phyloP scores from a whole-genome alignment of 2,113 vertebrate genomes.

The Oxyruncus cristatus region DNA sequence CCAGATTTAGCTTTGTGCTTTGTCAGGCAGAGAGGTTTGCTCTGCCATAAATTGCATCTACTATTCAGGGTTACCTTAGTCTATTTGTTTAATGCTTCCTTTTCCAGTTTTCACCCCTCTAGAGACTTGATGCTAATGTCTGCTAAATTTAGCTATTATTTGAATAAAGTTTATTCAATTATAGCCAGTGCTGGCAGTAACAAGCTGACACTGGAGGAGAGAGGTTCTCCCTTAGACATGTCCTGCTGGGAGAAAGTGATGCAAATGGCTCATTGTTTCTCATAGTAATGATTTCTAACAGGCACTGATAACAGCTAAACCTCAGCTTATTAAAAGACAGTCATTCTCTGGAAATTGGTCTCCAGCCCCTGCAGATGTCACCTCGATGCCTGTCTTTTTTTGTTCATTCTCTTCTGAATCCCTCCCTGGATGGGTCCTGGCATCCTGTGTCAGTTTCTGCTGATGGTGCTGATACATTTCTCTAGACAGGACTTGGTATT shows the following conservation, averaged over 20 bases:
- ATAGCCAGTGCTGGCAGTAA: neutral
- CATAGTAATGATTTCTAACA: neutral
- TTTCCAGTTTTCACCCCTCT: neutral
- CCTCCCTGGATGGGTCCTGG: neutral
- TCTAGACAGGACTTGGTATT: neutral
- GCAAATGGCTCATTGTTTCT: neutral
- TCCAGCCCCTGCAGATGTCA: neutral
- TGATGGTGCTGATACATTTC: neutral
- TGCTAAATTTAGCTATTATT: neutral
- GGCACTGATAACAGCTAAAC: neutral
- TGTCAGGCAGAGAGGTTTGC: neutral
- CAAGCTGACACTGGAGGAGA: neutral
- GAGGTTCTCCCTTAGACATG: neutral
- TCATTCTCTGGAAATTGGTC: neutral
- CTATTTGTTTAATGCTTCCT: neutral
- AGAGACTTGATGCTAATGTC: neutral
- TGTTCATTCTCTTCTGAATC: neutral
- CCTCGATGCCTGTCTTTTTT: neutral
- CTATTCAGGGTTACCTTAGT: neutral
- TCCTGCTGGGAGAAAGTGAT: neutral
- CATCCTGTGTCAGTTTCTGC: neutral
- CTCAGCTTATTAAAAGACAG: neutral
- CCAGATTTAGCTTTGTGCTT: neutral
- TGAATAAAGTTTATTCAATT: constrained; percentile 3
- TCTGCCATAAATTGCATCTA: neutral